Evolutionary conservation across 2,113 vertebrate species (phyloP), one percentile per base, ranked within the genome.

Genomic region (Corydoras sp.): DNA sequence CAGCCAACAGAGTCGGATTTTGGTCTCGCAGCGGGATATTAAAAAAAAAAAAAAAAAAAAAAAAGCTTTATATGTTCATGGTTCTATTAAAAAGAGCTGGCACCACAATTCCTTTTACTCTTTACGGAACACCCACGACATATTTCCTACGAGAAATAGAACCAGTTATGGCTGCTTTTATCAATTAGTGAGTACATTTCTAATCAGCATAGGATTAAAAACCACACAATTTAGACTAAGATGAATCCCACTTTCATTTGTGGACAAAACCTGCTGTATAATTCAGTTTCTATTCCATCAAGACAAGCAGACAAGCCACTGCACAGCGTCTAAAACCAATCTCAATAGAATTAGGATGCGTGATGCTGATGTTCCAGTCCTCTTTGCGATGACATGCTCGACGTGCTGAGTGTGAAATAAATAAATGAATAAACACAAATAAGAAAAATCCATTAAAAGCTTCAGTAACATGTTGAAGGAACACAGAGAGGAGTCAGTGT

Each of bases 281-380:
- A 69, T 69, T 76, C 65, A 70, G 67, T 55, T 68, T 66, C 48
- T 70, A 73, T 79, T 73, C 70, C 58, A 70, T 79, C 62, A 76
- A 66, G 67, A 70, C 50, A 66, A 70, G 15, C 11, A 73, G 70
- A 70, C 74, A 76, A 66, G 70, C 65, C 35, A 55, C 66, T 61
- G 6, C 68, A 63, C 58, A 55, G 50, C 66, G 50, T 62, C 62
- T 68, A 48, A 69, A 76, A 65, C 69, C 5, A 6, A n/a, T 43
- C 35, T 43, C 1, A 43, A 43, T 43, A 43, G 35, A 43, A 43
- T 5, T 8, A 8, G 35, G 35, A 43, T 8, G 35, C 7, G 35
- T 8, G 35, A 43, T 4, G 35, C 35, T 43, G 35, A 43, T 43
- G 35, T 43, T 43, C 35, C 35, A 43, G 35, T 5, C 35, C 35